Evolutionary conservation across 2,797 vertebrate species (phyloP).

Genomic region (Onychomys torridus): DNA sequence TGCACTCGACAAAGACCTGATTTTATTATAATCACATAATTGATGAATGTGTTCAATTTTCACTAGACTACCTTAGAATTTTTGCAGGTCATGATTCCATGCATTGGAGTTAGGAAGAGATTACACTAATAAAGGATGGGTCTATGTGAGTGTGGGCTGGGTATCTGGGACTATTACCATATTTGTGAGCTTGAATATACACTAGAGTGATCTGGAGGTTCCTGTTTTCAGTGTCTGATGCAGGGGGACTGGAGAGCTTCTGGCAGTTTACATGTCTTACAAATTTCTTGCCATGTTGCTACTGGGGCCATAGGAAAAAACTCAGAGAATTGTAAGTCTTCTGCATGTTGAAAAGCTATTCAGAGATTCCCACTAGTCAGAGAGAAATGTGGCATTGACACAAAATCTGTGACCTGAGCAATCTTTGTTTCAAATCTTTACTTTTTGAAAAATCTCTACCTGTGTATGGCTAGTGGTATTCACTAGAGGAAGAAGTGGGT

Average conservation of each 20-base stretch:
- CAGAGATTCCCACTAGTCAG: not conserved
- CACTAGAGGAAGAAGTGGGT: not conserved
- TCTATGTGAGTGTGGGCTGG: rapidly evolving
- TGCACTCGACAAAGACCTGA: not conserved
- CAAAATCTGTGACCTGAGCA: not conserved
- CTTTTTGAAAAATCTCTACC: not conserved
- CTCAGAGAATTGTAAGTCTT: not conserved
- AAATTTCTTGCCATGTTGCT: not conserved
- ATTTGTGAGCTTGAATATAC: not conserved
- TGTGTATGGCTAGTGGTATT: too few species aligned
- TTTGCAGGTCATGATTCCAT: not conserved
- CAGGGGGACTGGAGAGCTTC: not conserved
- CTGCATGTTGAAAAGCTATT: not conserved
- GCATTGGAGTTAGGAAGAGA: not conserved
- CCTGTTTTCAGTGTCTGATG: not conserved
- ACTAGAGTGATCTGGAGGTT: not conserved
- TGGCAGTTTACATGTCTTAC: not conserved
- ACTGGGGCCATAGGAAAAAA: not conserved
- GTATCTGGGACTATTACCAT: rapidly evolving
- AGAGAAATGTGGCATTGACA: not conserved
- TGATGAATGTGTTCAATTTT: not conserved
- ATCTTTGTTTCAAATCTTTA: not conserved
- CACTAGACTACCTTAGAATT: not conserved
- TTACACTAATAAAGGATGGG: not conserved
- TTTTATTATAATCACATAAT: not conserved